Base-by-base conservation (phyloP, 1,140 invertebrate genomes). In the Rhynchophorus ferrugineus region DNA sequence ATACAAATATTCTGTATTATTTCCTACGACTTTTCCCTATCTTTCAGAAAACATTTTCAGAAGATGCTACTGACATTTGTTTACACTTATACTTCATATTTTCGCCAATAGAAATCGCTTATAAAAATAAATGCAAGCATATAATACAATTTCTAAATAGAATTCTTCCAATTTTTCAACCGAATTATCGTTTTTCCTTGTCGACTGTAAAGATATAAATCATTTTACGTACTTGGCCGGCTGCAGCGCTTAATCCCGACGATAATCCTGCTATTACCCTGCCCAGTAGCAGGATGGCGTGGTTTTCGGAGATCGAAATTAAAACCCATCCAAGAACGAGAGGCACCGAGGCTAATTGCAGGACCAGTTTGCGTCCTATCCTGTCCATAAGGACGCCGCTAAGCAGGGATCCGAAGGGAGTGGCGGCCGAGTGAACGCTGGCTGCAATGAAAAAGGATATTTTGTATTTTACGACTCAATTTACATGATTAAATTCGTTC, bases 381-480 rank as follows among this genome's bases (percentile, higher is more conserved):
- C 67, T 61, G 61, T 87, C 84, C 80, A 85, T 85, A 55, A 86
- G 68, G 43, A 83, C 81, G 0, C 83, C 84, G 46, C 83, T 83
- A 3, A 83, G 24, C 1, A 87, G 70, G 52, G 83, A 84, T 1
- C 84, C 83, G 9, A 86, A 74, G 1, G 83, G 83, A 0, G 84
- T 86, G 0, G 82, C 79, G 8, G 82, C 80, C 0, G 83, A 76
- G 37, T 82, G 82, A 54, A 84, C 75, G 66, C 82, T 85, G 1
- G 83, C 84, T 87, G 73, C 3, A 18, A 49, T 19, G 16, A 47
- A 9, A 7, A 41, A 38, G 37, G 41, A 24, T 21, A 43, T 22
- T 14, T 38, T 19, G 37, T 6, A 38, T 6, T 13, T 38, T 11
- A 38, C 13, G n/a, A 38, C 13, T 38, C 24, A 29, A 29, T 6